These are phyloP conservation scores for Drosophila tristis DNA, from an alignment of 1,140 invertebrate species.

Conservation along the genomic window DNA sequence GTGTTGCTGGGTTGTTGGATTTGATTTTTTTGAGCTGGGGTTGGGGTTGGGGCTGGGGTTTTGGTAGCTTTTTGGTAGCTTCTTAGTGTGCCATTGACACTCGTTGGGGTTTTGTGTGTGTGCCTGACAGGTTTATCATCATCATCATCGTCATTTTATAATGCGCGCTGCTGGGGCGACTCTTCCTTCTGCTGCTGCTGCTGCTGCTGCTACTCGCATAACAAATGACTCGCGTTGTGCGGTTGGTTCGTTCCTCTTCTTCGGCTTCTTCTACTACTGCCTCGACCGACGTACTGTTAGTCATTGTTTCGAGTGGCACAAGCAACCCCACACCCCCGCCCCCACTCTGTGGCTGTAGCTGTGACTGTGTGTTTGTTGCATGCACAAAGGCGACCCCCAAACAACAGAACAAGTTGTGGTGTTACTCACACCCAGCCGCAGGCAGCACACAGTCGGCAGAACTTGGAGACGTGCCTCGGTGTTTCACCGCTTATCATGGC, in stretches of 20 bases:
- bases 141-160: slow-evolving; percentile 55
- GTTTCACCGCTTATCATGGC: too few species aligned
- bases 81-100: slow-evolving; percentile 63
- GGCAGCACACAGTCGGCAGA: not conserved
- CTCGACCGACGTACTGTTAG: slow-evolving; percentile 37
- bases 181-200: slow-evolving; percentile 9
- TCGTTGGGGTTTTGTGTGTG: slow-evolving; percentile 31
- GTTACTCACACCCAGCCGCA: slow-evolving; percentile 20
- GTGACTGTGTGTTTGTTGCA: slow-evolving; percentile 19
- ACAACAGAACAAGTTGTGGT: slow-evolving; percentile 19
- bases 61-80: slow-evolving; percentile 19
- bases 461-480: slow-evolving; percentile 8
- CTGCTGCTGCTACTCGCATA: slow-evolving; percentile 15
- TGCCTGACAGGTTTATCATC: slow-evolving; percentile 72
- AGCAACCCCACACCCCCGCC: too few species aligned
- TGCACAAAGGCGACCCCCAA: slow-evolving; percentile 51
- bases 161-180: slow-evolving; percentile 22
- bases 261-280: slow-evolving; percentile 22
- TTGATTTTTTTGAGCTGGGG: not conserved
- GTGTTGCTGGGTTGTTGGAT: not conserved
- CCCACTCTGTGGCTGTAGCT: not conserved
- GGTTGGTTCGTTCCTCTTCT: slow-evolving; percentile 33
- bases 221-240: slow-evolving; percentile 64
- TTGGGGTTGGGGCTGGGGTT: not conserved
- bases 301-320: slow-evolving; percentile 36